Percentiles rank a stretch among this genome's conserved stretches.
These are phyloP conservation scores for Parapristionchus giblindavisi DNA, from an alignment of 2,888 invertebrate species.

Conservation along the genomic window DNA sequence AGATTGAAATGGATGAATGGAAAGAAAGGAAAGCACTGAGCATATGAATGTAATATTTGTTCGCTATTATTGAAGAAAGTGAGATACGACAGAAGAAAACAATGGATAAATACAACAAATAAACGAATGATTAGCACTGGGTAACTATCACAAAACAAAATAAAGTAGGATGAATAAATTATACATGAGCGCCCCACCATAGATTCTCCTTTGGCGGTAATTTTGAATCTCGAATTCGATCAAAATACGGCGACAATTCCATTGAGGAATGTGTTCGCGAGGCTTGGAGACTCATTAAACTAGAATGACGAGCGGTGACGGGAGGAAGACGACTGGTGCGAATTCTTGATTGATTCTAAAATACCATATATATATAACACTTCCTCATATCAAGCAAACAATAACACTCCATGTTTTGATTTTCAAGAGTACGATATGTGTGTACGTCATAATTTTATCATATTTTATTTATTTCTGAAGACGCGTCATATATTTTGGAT, in stretches of 20 bases:
- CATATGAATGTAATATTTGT: not conserved
- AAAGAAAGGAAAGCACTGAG: not conserved
- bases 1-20: too few species aligned
- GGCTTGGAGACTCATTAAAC: conserved; percentile 15
- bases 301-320: conserved; percentile 7
- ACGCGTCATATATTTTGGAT: too few species aligned
- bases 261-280: not conserved
- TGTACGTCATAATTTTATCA: too few species aligned
- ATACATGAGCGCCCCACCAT: conserved; percentile 34
- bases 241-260: conserved; percentile 23
- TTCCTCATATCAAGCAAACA: too few species aligned
- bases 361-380: too few species aligned
- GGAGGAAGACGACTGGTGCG: conserved; percentile 3
- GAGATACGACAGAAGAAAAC: not conserved
- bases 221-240: conserved; percentile 2
- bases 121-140: not conserved
- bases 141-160: not conserved
- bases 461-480: too few species aligned
- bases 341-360: too few species aligned
- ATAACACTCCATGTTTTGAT: too few species aligned
- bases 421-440: too few species aligned
- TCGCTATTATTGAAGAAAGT: not conserved
- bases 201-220: conserved; percentile 35
- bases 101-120: conserved; percentile 10
- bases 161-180: not conserved